These are phyloP conservation scores for Spialia ferax DNA, from an alignment of 2,888 invertebrate genomes.

Conservation along the genomic window DNA sequence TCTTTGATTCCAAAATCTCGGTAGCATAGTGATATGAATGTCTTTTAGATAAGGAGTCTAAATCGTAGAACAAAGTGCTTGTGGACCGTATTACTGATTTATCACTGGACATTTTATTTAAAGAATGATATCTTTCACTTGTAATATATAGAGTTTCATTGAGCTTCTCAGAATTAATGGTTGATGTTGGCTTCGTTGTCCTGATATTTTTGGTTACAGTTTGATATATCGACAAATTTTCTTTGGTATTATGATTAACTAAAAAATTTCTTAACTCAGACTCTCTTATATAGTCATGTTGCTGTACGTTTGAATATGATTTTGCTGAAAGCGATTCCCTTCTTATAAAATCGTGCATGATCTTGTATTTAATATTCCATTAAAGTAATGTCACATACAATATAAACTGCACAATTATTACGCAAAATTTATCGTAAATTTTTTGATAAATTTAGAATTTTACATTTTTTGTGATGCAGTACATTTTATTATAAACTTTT, in stretches of 20 bases:
- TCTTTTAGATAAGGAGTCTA: constrained; percentile 70
- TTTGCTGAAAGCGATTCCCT: constrained; percentile 52
- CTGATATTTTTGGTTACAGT: not conserved
- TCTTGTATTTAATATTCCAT: no score
- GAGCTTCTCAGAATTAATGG: constrained; percentile 25
- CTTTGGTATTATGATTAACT: not conserved
- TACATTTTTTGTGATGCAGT: constrained; percentile 31
- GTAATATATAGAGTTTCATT: constrained; percentile 56
- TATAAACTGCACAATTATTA: not conserved
- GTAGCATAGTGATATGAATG: constrained; percentile 67
- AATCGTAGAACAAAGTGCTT: constrained; percentile 75
- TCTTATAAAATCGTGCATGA: constrained; percentile 37
- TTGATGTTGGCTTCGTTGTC: not conserved
- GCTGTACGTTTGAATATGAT: constrained; percentile 60
- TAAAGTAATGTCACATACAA: not conserved
- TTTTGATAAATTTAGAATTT: constrained; percentile 18
- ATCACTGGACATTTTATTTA: constrained; percentile 57
- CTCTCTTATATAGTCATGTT: constrained; percentile 49
- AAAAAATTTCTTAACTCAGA: not conserved
- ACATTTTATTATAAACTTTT: constrained; percentile 8
- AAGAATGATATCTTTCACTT: constrained; percentile 62
- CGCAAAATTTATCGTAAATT: not conserved
- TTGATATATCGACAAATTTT: constrained; percentile 1
- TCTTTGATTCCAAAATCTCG: constrained; percentile 53
- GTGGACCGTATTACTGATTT: constrained; percentile 60